Percentiles rank a stretch among this genome's conserved stretches.
Conservation (phyloP, 2,113 vertebrate genomes). For the Indicator maculatus region DNA sequence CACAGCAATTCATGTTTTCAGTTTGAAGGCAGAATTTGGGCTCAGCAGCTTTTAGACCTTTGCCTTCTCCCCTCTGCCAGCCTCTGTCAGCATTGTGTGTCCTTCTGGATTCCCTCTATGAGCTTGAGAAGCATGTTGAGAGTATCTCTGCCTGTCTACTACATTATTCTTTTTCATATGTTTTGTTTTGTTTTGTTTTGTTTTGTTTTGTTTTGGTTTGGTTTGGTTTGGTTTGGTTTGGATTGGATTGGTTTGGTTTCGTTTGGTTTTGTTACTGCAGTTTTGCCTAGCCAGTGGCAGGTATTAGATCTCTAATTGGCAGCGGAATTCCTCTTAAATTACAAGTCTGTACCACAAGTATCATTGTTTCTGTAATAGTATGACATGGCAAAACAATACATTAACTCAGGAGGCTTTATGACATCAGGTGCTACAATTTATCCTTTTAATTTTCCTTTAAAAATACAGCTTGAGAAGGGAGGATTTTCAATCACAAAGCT, state of each 20-base stretch:
- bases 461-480: not conserved
- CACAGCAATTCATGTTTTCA: not conserved
- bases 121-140: not conserved
- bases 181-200: not conserved
- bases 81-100: not conserved
- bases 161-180: not conserved
- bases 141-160: not conserved
- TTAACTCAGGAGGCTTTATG: not conserved
- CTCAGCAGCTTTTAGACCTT: not conserved
- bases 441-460: slow-evolving; percentile 22
- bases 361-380: not conserved
- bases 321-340: not conserved
- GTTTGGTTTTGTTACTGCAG: not conserved
- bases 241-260: not conserved
- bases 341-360: not conserved
- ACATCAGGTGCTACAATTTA: slow-evolving; percentile 20
- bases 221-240: not conserved
- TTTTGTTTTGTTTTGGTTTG: not conserved
- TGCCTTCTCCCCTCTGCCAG: not conserved
- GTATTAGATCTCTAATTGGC: not conserved
- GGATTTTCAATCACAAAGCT: slow-evolving; percentile 37
- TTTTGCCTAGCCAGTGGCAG: not conserved
- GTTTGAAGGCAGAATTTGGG: not conserved
- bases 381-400: not conserved
- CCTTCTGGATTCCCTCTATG: not conserved